Evolutionary conservation across 2,888 invertebrate species (phyloP), one percentile per base, ranked within the genome.

Genomic region (Poecilus cupreus): DNA sequence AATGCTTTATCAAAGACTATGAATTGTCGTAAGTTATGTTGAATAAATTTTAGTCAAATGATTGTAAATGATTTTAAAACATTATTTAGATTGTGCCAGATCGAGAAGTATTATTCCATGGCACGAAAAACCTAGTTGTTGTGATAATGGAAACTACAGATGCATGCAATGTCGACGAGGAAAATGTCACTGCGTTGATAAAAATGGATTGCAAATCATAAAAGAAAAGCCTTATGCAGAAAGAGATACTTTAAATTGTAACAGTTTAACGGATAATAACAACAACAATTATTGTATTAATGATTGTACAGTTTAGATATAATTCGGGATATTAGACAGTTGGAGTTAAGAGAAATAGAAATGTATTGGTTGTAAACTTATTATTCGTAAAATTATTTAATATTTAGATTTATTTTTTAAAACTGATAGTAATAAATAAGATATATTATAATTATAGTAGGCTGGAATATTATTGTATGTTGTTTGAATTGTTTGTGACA

Each of bases 81-180:
- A n/a, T 26, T 18, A n/a, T 13, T 13, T 87, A 94, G 94, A 93
- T 87, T 94, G 94, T 85, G 93, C 93, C 0, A 87, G 91, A 85
- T 91, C 93, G 0, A 86, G 89, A 1, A 84, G 92, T 6, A 88
- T 93, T 87, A 85, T 86, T 0, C 86, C 88, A 64, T 84, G 86
- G 16, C 83, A 83, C n/a, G 87, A 88, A 60, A 88, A 89, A 0
- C 94, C 94, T 0, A 87, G 89, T 0, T 94, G 94, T 85, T 92
- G 92, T 84, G 85, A 86, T 5, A 93, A 93, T 86, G 94, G 94
- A 11, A 94, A 93, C 86, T 94, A 92, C 86, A 88, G 92, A 74
- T 85, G 85, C 3, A 89, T 92, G 68, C 94, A 94, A 85, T 94
- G 93, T 85, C 90, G 92, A 5, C 90, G 92, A 1, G 92, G 92